phyloP scores from a whole-genome alignment of 2,797 vertebrate species.

The Heterohyrax brucei region DNA sequence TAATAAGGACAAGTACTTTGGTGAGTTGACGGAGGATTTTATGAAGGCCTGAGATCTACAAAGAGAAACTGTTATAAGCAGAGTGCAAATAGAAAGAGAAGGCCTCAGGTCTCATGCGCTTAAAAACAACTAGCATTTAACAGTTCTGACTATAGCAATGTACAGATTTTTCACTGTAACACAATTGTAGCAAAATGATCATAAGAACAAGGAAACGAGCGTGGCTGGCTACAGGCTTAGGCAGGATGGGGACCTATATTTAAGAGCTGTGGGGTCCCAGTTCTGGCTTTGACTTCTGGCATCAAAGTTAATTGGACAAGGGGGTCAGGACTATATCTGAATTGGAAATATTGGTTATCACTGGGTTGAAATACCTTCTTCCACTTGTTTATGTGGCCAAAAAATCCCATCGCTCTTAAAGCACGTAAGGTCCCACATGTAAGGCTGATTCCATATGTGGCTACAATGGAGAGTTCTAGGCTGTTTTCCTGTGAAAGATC shows the following conservation, averaged over 20 bases:
- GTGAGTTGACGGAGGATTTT: conserved; percentile 71
- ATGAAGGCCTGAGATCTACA: conserved; percentile 82
- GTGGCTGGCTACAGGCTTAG: conserved; percentile 81
- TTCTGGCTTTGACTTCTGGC: conserved; percentile 80
- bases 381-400: conserved; percentile 66
- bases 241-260: conserved; percentile 76
- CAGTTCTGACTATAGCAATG: conserved; percentile 63
- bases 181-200: conserved; percentile 76
- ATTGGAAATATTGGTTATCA: conserved; percentile 69
- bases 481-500: conserved; percentile 76
- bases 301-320: conserved; percentile 71
- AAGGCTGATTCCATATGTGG: conserved; percentile 84
- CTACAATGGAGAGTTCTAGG: conserved; percentile 81
- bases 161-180: conserved; percentile 80
- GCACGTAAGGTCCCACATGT: conserved; percentile 74
- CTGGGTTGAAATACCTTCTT: conserved; percentile 65
- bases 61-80: conserved; percentile 84
- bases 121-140: conserved; percentile 80
- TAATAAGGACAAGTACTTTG: conserved; percentile 81
- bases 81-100: conserved; percentile 83
- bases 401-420: conserved; percentile 83
- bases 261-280: conserved; percentile 75
- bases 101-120: conserved; percentile 83
- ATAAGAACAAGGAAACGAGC: conserved; percentile 78
- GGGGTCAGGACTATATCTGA: conserved; percentile 62